A percentile compares a stretch with the other conserved stretches of the same genome.
Evolutionary conservation across 2,888 invertebrate genomes (phyloP).

Genomic region (Omphaloscelis lunosa): DNA sequence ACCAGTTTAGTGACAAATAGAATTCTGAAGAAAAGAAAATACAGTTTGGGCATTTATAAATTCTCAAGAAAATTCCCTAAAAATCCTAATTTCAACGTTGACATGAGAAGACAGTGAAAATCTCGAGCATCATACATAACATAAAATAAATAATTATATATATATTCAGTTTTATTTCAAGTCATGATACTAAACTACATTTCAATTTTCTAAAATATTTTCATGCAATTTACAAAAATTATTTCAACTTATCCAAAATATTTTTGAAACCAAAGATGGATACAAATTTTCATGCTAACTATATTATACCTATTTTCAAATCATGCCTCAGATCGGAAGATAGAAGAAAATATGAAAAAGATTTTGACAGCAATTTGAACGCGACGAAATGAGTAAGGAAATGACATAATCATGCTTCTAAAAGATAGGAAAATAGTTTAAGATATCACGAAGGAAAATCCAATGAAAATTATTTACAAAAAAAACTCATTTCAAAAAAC

Average conservation of each 20-base stretch:
- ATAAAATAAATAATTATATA: not conserved
- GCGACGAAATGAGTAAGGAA: not conserved
- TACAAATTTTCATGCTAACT: conserved; percentile 19
- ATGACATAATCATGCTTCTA: conserved; percentile 11
- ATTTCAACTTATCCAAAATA: not conserved
- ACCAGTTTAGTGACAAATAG: not conserved
- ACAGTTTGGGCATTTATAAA: not conserved
- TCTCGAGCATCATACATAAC: not conserved
- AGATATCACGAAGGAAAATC: not conserved
- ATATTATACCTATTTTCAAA: not conserved
- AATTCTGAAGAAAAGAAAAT: not conserved
- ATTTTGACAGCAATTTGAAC: not conserved
- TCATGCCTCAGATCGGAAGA: conserved; percentile 27
- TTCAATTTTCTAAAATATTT: not conserved
- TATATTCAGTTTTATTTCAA: not conserved
- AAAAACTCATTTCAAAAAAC: not conserved
- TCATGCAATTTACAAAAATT: conserved; percentile 24
- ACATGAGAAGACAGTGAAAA: not conserved
- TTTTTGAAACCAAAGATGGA: not conserved
- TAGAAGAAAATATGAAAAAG: not conserved
- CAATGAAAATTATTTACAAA: conserved; percentile 19
- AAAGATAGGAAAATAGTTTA: not conserved
- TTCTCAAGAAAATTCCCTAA: not conserved
- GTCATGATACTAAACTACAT: not conserved
- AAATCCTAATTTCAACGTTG: not conserved